Conservation (phyloP, 2,113 vertebrate genomes). For the Anoplopoma fimbria region DNA sequence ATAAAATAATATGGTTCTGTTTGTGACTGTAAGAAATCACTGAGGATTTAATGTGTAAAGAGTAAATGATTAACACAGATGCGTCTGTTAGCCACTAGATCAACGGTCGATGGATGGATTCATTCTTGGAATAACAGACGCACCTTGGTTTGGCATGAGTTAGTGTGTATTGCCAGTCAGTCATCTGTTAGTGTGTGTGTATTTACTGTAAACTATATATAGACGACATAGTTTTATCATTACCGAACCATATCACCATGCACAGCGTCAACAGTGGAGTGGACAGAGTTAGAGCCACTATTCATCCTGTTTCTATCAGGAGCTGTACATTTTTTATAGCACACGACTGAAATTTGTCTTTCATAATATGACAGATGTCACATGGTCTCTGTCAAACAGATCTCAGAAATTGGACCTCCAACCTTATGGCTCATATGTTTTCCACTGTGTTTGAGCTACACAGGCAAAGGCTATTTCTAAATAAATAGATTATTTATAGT, state of each 20-base stretch:
- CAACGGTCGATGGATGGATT: background rate
- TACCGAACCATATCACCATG: background rate
- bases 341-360: background rate
- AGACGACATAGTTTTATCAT: background rate
- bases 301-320: background rate
- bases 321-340: background rate
- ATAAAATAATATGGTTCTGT: no score
- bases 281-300: background rate
- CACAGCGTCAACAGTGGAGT: background rate
- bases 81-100: background rate
- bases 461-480: background rate
- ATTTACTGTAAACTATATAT: background rate
- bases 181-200: no score
- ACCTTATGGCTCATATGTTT: background rate
- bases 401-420: background rate
- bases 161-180: background rate
- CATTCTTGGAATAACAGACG: background rate
- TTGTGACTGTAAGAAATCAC: no score
- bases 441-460: background rate
- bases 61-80: conserved; percentile 31
- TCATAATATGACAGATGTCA: background rate
- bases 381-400: background rate
- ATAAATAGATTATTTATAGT: background rate
- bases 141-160: background rate
- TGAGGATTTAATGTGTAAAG: no score